Percentiles rank a stretch among this genome's conserved stretches.
These are phyloP conservation scores for Sipha maydis DNA, from an alignment of 2,888 invertebrate genomes.

Conservation along the genomic window DNA sequence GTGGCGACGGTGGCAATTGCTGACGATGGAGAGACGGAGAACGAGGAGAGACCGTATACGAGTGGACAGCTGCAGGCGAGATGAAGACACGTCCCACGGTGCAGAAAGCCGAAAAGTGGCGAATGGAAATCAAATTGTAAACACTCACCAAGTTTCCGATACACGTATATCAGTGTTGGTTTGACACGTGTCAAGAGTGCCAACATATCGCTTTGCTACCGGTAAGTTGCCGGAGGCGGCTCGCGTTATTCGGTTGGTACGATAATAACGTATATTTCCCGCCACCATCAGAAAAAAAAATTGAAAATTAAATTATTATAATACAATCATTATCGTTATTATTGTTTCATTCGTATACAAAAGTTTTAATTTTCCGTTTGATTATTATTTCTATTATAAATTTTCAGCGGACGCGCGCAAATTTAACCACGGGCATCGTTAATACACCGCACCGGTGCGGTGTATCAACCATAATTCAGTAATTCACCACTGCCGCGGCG, in stretches of 20 bases:
- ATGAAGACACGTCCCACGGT: not conserved
- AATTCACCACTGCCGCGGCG: not conserved
- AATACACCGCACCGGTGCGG: not conserved
- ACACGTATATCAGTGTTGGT: conserved; percentile 61
- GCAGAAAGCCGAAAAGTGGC: conserved; percentile 24
- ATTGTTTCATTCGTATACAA: too few relatives aligned
- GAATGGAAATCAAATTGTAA: conserved; percentile 46
- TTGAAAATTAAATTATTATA: not conserved
- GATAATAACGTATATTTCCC: not conserved
- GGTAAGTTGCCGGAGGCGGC: not conserved
- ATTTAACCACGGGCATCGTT: too few relatives aligned
- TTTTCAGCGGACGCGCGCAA: too few relatives aligned
- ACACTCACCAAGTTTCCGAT: conserved; percentile 45
- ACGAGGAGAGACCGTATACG: not conserved
- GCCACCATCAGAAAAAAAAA: not conserved
- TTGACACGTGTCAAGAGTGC: conserved; percentile 62
- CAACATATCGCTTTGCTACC: conserved; percentile 42
- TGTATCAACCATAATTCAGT: not conserved
- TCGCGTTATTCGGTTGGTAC: not conserved
- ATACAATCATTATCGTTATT: too few relatives aligned
- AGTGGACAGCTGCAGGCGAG: not conserved
- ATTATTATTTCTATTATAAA: too few relatives aligned
- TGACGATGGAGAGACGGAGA: not conserved
- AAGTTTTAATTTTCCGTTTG: too few relatives aligned
- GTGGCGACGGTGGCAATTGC: not conserved